Evolutionary conservation across 1,140 invertebrate species (phyloP).

Genomic region (Drosophila setifemur): DNA sequence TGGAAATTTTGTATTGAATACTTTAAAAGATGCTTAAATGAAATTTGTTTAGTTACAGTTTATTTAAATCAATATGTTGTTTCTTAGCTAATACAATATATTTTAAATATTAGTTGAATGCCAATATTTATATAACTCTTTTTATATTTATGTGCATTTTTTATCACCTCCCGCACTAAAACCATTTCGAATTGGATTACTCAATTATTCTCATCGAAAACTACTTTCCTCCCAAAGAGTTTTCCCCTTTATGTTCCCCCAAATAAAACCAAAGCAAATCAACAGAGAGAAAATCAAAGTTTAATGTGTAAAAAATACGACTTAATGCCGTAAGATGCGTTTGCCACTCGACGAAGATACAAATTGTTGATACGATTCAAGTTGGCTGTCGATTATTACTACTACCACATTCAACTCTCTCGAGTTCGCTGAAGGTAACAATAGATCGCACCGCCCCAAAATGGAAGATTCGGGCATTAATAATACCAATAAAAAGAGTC

Average conservation of each 20-base stretch:
- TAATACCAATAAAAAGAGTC: slow-evolving; percentile 71
- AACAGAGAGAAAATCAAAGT: neutral
- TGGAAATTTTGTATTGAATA: too few species aligned
- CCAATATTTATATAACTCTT: too few species aligned
- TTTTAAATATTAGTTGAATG: too few species aligned
- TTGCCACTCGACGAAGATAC: slow-evolving; percentile 19
- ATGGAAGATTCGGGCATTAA: slow-evolving; percentile 73
- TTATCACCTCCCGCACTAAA: too few species aligned
- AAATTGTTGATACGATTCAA: slow-evolving; percentile 26
- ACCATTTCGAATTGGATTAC: too few species aligned
- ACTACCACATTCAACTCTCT: slow-evolving; percentile 4
- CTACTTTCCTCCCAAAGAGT: neutral
- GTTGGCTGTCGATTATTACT: slow-evolving; percentile 33
- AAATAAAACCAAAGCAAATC: neutral
- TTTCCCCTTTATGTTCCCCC: neutral
- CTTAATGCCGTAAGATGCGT: neutral
- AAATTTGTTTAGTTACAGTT: too few species aligned
- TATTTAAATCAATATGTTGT: too few species aligned
- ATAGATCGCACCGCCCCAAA: slow-evolving; percentile 63
- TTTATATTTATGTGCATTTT: too few species aligned
- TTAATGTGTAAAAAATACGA: slow-evolving; percentile 9
- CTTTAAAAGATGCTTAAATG: too few species aligned
- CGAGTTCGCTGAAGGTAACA: slow-evolving; percentile 37
- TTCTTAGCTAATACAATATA: too few species aligned
- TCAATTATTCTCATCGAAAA: too few species aligned